Conservation (phyloP, 2,113 vertebrate species). For the Aegotheles bennettii region DNA sequence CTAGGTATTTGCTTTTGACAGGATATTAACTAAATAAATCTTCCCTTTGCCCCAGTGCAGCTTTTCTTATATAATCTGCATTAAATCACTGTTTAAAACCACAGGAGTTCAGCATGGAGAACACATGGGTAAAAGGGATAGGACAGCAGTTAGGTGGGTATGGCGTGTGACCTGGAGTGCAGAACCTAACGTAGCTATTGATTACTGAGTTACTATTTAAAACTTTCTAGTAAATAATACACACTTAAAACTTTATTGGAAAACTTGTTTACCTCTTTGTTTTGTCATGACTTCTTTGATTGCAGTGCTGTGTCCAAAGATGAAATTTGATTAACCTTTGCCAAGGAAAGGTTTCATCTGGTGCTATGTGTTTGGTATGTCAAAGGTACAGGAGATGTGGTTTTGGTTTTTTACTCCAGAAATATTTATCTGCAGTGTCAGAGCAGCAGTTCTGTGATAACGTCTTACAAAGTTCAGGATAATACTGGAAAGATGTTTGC, state of each 20-base stretch:
- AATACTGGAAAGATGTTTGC: neutral
- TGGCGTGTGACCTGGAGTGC: neutral
- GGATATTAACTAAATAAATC: neutral
- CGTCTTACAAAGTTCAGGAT: neutral
- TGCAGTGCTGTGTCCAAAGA: neutral
- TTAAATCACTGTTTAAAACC: neutral
- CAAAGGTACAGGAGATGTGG: accelerated
- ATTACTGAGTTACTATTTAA: neutral
- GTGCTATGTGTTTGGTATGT: neutral
- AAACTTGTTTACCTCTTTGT: neutral
- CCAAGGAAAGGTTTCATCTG: neutral
- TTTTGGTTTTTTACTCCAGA: neutral
- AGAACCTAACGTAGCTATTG: neutral
- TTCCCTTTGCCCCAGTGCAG: neutral
- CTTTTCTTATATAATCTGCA: neutral
- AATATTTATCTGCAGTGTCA: neutral
- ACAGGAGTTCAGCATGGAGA: neutral
- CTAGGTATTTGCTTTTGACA: neutral
- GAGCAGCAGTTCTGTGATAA: neutral
- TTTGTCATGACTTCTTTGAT: neutral
- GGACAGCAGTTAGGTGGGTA: neutral
- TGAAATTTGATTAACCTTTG: neutral
- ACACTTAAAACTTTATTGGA: neutral
- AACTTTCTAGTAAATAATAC: neutral
- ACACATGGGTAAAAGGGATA: neutral